These are phyloP conservation scores for Vanessa atalanta DNA, from an alignment of 1,140 invertebrate genomes.

Conservation along the genomic window DNA sequence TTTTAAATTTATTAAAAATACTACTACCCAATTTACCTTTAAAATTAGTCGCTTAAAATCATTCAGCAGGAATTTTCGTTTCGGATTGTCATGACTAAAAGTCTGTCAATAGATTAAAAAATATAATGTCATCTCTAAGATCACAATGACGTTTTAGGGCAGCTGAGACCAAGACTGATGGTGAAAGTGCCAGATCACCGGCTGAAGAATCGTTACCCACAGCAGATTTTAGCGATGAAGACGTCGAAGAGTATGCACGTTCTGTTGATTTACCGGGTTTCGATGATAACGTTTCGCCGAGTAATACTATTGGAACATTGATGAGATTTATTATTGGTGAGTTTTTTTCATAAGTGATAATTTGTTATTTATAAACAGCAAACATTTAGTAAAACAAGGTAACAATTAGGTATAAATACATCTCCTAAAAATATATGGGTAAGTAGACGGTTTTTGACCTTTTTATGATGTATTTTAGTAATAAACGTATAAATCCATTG, in stretches of 20 bases:
- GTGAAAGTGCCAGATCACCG: slow-evolving; percentile 56
- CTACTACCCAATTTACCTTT: too few species aligned
- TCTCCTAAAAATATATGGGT: too few species aligned
- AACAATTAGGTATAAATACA: too few species aligned
- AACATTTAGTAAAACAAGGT: too few species aligned
- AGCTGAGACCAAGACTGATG: slow-evolving; percentile 56
- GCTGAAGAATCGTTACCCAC: slow-evolving; percentile 76
- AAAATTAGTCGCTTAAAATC: not conserved
- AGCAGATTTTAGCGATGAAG: slow-evolving; percentile 88
- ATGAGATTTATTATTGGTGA: slow-evolving; percentile 88
- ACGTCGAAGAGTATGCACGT: slow-evolving; percentile 87
- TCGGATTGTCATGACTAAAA: too few species aligned
- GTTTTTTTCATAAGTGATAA: slow-evolving; percentile 28
- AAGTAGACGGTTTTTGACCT: too few species aligned
- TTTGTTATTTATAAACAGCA: too few species aligned
- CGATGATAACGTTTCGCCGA: slow-evolving; percentile 91
- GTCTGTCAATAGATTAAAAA: too few species aligned
- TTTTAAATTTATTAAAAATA: too few species aligned
- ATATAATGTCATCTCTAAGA: not conserved
- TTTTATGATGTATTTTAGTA: too few species aligned
- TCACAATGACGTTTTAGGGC: slow-evolving; percentile 42
- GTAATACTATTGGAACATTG: slow-evolving; percentile 87
- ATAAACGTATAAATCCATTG: too few species aligned
- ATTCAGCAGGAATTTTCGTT: too few species aligned
- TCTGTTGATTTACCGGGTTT: slow-evolving; percentile 90